Conservation (phyloP, 2,888 invertebrate genomes). For the Nasonovia ribisnigri region DNA sequence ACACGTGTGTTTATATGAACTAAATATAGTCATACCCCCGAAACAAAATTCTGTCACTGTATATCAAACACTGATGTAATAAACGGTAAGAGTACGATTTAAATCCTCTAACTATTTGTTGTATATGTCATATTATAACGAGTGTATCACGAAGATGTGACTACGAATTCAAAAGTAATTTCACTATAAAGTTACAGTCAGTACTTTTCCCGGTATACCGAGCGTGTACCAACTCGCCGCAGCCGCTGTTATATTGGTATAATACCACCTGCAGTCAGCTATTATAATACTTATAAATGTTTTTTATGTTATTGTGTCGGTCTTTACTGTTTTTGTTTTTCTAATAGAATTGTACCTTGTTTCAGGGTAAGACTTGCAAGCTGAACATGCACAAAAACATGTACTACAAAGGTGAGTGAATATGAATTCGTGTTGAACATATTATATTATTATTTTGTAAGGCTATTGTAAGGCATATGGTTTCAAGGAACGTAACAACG, state of each 20-base stretch:
- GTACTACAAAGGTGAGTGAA: conserved; percentile 83
- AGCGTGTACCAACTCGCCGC: neutral
- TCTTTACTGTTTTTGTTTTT: neutral
- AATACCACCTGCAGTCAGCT: neutral
- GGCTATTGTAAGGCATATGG: neutral
- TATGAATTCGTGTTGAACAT: conserved; percentile 42
- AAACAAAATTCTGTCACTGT: neutral
- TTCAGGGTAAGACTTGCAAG: conserved; percentile 82
- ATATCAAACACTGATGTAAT: neutral
- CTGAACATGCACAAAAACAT: conserved; percentile 87
- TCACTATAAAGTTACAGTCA: neutral
- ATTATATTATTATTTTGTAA: neutral
- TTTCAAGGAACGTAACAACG: neutral
- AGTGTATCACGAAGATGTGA: neutral
- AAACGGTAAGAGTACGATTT: neutral
- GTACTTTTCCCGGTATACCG: neutral
- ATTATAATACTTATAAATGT: neutral
- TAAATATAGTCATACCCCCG: neutral
- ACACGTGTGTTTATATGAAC: neutral
- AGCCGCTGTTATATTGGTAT: neutral
- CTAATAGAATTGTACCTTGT: conserved; percentile 67
- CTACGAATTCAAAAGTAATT: neutral
- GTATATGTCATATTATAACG: neutral
- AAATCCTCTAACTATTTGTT: neutral
- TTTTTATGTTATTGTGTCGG: neutral